phyloP scores from a whole-genome alignment of 2,797 vertebrate species.

The Dendrocincla tyrannina region DNA sequence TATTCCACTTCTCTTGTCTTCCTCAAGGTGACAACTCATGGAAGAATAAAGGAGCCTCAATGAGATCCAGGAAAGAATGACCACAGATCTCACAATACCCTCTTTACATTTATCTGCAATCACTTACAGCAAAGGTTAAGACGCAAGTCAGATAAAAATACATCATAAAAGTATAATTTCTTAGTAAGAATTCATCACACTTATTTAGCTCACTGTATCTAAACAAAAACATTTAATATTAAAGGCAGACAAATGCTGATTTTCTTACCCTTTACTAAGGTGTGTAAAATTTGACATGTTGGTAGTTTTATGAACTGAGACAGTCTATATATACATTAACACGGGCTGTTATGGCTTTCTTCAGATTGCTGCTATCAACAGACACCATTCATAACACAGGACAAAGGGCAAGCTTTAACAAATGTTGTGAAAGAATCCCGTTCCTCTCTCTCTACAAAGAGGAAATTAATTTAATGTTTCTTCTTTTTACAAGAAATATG shows the following conservation, averaged over 20 bases:
- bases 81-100: not conserved
- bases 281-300: not conserved
- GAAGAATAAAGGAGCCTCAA: not conserved
- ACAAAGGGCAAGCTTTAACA: conserved; percentile 1
- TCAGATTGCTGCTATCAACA: not conserved
- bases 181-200: not conserved
- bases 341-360: not conserved
- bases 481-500: conserved; percentile 18
- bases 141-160: not conserved
- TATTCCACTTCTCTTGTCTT: not conserved
- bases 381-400: not conserved
- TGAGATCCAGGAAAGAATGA: not conserved
- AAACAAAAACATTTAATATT: not conserved
- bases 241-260: not conserved
- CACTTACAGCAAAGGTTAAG: not conserved
- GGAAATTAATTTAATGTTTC: conserved; percentile 56
- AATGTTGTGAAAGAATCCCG: conserved; percentile 49
- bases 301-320: not conserved
- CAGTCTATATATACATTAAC: not conserved
- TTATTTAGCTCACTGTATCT: not conserved
- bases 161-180: not conserved
- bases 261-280: not conserved
- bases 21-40: not conserved
- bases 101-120: not conserved
- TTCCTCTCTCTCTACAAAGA: conserved; percentile 41